Conservation (phyloP, 2,113 vertebrate species). For the Gymnorhina tibicen region DNA sequence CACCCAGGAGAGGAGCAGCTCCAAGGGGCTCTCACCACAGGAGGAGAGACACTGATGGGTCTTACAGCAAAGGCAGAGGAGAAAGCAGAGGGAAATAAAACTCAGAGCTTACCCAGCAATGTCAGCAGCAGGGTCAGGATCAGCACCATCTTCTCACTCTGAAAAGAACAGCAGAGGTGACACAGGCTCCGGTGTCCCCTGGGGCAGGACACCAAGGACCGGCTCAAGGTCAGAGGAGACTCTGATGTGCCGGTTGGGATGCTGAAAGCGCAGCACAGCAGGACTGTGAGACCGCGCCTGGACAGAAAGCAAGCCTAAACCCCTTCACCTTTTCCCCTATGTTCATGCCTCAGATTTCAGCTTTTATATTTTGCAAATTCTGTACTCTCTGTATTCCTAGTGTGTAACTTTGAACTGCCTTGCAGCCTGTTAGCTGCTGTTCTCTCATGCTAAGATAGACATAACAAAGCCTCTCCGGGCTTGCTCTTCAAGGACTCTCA, state of each 20-base stretch:
- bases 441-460: too few species aligned
- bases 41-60: background rate
- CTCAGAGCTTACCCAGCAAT: conserved; percentile 54
- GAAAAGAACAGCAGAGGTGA: background rate
- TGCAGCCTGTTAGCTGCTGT: too few species aligned
- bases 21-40: background rate
- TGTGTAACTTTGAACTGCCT: too few species aligned
- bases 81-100: background rate
- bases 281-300: too few species aligned
- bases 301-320: too few species aligned
- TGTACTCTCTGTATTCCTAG: too few species aligned
- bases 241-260: background rate
- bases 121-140: conserved; percentile 33
- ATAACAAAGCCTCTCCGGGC: too few species aligned
- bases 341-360: too few species aligned
- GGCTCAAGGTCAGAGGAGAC: background rate
- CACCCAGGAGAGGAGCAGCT: background rate
- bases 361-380: too few species aligned
- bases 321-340: too few species aligned
- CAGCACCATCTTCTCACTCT: background rate
- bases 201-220: background rate
- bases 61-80: background rate
- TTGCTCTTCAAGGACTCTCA: too few species aligned
- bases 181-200: fast-evolving
- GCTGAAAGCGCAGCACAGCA: background rate